Evolutionary conservation across 2,888 invertebrate genomes (phyloP), one percentile per base, ranked within the genome.

Genomic region (Disparrhopalites patrizii): DNA sequence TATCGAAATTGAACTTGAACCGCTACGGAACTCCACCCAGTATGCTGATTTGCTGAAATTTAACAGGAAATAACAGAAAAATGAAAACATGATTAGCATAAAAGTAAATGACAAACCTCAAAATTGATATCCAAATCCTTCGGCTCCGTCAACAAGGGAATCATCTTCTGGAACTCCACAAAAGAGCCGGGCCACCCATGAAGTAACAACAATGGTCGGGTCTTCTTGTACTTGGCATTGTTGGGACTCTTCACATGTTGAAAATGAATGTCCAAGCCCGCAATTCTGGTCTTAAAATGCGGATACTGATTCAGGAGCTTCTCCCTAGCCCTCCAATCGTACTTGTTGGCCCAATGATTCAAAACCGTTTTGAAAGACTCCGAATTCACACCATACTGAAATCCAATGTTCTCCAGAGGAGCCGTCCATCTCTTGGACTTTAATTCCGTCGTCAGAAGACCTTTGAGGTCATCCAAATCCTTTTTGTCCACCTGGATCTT

Each of bases 301-400:
- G 86, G 83, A 74, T 86, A 87, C 68, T 84, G 81, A 77, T 93
- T 93, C n/a, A 94, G 79, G 65, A 83, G 83, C 2, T 79, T 77
- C 77, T 91, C 87, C 10, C 89, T 82, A 57, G 86, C 83, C 28
- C 79, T 78, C 87, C 89, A 90, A 75, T 90, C 83, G 78, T 90
- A 93, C 36, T 83, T 83, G 38, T 85, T 85, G 10, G 83, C 83
- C 96, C 96, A 96, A 78, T 89, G 89, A 51, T 87, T 83, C 0
- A 90, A 78, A 7, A 93, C 81, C 71, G 83, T 82, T 13, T 83
- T 81, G 3, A 93, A 79, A 69, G 86, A 86, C 40, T 85, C 82
- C 0, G 87, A 80, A 76, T 91, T 89, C 77, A 93, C 87, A 2
- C 95, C 95, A 76, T 93, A 93, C 67, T 86, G 83, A 79, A 91